Evolutionary conservation across 1,140 invertebrate genomes (phyloP).

Genomic region (Dryas iulia): DNA sequence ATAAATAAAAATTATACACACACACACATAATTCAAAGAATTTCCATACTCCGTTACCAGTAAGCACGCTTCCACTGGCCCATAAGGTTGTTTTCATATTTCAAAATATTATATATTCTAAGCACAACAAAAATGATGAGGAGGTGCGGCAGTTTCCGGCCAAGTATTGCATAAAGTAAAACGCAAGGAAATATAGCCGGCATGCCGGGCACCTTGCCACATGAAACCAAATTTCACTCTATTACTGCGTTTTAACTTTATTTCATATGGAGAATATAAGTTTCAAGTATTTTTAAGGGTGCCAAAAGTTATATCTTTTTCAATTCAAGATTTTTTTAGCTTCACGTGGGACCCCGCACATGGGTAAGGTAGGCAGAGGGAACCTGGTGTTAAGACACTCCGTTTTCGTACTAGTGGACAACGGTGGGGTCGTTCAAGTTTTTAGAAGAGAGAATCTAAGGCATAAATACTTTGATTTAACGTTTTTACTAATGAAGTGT

Average conservation of each 20-base stretch:
- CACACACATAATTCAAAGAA: no score
- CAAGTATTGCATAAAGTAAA: constrained; percentile 27
- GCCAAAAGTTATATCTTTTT: background rate
- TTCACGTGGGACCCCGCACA: no score
- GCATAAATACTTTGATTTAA: no score
- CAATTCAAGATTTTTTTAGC: no score
- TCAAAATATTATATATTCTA: constrained; percentile 15
- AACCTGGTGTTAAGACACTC: no score
- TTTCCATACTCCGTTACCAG: no score
- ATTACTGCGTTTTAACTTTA: constrained; percentile 11
- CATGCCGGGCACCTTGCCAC: constrained; percentile 59
- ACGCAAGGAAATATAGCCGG: constrained; percentile 29
- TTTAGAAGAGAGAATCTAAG: no score
- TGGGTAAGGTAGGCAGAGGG: no score
- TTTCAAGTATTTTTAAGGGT: background rate
- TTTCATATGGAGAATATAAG: constrained; percentile 1
- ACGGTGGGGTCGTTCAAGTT: no score
- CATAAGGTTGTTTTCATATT: background rate
- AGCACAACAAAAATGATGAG: constrained; percentile 27
- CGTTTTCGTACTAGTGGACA: no score
- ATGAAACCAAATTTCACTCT: constrained; percentile 38
- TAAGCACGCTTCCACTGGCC: background rate
- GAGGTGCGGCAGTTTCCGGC: constrained; percentile 20
- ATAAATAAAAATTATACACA: no score
- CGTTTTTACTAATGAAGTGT: no score